Conservation (phyloP, 2,888 invertebrate genomes). For the Dynastes maya region DNA sequence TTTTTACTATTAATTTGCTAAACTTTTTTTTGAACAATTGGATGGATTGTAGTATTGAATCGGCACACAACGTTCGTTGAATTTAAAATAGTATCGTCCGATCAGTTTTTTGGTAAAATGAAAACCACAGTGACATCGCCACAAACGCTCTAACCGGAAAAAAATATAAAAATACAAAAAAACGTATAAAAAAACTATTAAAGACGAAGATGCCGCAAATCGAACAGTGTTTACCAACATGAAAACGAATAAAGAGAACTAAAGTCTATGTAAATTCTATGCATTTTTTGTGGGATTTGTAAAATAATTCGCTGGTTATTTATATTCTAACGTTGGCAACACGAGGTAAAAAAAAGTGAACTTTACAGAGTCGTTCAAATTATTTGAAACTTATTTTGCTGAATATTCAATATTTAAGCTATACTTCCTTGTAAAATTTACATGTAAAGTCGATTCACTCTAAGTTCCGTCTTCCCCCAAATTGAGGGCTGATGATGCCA, state of each 20-base stretch:
- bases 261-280: background rate
- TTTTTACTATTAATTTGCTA: background rate
- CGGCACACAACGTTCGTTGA: background rate
- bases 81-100: background rate
- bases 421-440: too few relatives aligned
- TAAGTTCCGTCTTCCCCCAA: too few relatives aligned
- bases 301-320: too few relatives aligned
- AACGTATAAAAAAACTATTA: conserved; percentile 4
- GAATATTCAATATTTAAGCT: too few relatives aligned
- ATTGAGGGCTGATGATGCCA: too few relatives aligned
- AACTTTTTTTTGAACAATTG: too few relatives aligned
- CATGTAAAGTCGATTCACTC: too few relatives aligned
- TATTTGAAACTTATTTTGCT: too few relatives aligned
- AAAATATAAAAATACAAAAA: conserved; percentile 27
- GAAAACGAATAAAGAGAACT: background rate
- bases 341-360: background rate
- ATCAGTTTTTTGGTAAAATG: background rate
- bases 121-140: conserved; percentile 5
- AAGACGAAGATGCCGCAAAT: conserved; percentile 16
- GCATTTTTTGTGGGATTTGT: background rate
- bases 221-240: background rate
- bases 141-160: conserved; percentile 13
- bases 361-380: too few relatives aligned
- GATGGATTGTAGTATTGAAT: too few relatives aligned
- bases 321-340: background rate